phyloP scores from a whole-genome alignment of 2,113 vertebrate genomes.

The Casuarius casuarius region DNA sequence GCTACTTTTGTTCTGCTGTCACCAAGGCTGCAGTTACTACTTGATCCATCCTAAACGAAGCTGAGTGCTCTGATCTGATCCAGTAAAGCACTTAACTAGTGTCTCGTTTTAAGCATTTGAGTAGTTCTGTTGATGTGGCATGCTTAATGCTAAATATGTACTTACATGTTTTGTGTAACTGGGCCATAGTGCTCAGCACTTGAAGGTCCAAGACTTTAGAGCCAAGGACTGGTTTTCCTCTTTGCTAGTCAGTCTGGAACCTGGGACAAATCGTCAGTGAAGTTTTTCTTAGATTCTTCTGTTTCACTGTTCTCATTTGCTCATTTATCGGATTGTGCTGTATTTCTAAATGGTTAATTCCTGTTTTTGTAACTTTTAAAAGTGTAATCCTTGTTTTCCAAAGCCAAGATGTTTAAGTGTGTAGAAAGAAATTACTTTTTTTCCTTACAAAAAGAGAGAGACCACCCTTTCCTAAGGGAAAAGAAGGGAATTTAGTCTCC shows the following conservation, averaged over 20 bases:
- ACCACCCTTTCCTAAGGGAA: conserved; percentile 1
- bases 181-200: not conserved
- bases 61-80: not conserved
- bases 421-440: not conserved
- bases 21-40: not conserved
- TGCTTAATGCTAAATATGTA: not conserved
- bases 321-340: not conserved
- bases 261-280: not conserved
- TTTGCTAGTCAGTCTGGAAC: not conserved
- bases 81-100: not conserved
- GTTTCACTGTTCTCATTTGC: not conserved
- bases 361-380: not conserved
- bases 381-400: not conserved
- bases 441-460: not conserved
- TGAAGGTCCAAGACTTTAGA: not conserved
- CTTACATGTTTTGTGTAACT: not conserved
- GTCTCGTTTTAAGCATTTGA: not conserved
- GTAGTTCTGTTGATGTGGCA: not conserved
- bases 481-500: not conserved
- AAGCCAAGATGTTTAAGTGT: not conserved
- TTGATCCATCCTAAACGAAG: not conserved
- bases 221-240: not conserved
- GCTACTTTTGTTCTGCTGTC: not conserved
- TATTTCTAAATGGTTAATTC: not conserved
- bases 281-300: not conserved